Base-by-base conservation (phyloP, 2,113 vertebrate species). In the Girardinichthys multiradiatus region DNA sequence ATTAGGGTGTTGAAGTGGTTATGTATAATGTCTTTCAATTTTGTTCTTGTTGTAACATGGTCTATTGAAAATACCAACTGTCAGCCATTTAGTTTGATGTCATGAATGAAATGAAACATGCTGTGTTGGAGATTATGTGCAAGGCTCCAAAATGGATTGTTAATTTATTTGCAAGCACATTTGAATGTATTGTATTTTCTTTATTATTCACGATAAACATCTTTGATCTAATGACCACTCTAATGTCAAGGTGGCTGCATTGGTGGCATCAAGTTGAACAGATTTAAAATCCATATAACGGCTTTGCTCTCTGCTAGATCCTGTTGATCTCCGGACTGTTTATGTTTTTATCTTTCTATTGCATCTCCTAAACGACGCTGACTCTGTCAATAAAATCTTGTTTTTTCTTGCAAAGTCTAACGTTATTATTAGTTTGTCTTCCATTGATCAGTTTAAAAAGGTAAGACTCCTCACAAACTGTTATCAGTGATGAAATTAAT, bases 211-310 rank as follows among this genome's bases (percentile, higher is more conserved):
- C 4, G 35, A 13, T 29, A 14, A 3, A 4, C 6, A 9, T 30
- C 29, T 60, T 21, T 31, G 15, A 60, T 60, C 2, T 7, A 54
- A 54, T 54, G 21, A 24, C 19, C 48, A 11, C 21, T 54, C 42
- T 45, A 45, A 45, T 5, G 19, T 45, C 42, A 6, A 19, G 42
- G 12, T 28, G 2, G 26, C 11, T 29, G 57, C 57, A 30, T 30
- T 31, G 30, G 57, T 27, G 4, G 58, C 13, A 2, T 29, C 61
- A 64, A 84, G 80, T 75, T 79, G 80, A 66, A 79, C 80, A 87
- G 84, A 86, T 86, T 64, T 89, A 70, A 85, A 89, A 89, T 90
- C 85, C 59, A 87, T 90, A 86, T 58, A 58, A 70, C 28, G 62
- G 70, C 69, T 63, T 29, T 66, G 54, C 57, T 79, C 74, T 69